Evolutionary conservation across 2,888 invertebrate genomes (phyloP).

Genomic region (Pseudoips prasinana): DNA sequence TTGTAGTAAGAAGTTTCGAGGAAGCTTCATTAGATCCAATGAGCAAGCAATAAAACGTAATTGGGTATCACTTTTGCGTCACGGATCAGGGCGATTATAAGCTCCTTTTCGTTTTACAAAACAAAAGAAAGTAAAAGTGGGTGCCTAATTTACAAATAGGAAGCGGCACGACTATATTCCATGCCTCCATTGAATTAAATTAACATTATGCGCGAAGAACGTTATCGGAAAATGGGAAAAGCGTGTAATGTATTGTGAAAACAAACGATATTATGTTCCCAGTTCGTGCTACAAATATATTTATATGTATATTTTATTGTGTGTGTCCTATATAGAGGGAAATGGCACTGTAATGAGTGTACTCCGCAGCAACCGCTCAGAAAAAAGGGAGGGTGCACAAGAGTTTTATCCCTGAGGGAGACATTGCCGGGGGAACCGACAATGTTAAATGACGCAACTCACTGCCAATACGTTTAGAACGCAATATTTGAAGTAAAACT

Average conservation of each 20-base stretch:
- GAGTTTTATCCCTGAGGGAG: conserved; percentile 36
- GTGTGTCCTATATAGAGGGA: conserved; percentile 54
- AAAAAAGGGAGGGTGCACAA: conserved; percentile 59
- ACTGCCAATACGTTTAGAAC: conserved; percentile 14
- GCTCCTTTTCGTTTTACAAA: conserved; percentile 36
- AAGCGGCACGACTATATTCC: no score
- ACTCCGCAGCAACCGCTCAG: conserved; percentile 43
- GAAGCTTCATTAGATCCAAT: conserved; percentile 50
- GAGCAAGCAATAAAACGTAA: conserved; percentile 54
- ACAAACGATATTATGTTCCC: conserved; percentile 7
- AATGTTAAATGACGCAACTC: conserved; percentile 14
- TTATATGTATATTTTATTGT: conserved; percentile 36
- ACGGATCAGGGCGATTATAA: conserved; percentile 43
- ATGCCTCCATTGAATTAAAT: conserved; percentile 2
- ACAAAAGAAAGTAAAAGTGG: conserved; percentile 29
- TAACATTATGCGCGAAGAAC: not conserved
- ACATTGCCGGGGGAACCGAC: conserved; percentile 21
- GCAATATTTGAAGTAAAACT: no score
- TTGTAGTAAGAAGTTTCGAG: conserved; percentile 23
- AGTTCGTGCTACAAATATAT: conserved; percentile 3
- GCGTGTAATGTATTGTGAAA: conserved; percentile 2
- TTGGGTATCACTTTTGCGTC: conserved; percentile 41
- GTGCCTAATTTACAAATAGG: no score
- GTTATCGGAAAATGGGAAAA: no score
- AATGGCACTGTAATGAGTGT: conserved; percentile 63